Evolutionary conservation across 2,113 vertebrate genomes (phyloP).

Genomic region (Numida meleagris): DNA sequence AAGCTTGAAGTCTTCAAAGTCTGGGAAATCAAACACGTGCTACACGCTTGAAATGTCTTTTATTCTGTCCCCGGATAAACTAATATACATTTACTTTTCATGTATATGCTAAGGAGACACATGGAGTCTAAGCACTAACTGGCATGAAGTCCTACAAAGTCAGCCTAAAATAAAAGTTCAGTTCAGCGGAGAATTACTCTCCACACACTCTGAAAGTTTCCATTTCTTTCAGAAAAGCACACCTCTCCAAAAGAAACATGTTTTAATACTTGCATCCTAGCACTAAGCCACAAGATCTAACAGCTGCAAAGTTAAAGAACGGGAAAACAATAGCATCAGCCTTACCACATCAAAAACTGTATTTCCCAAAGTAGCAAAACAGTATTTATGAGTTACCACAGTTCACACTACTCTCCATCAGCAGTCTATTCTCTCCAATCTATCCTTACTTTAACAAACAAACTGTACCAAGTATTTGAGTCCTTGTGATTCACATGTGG

Average conservation of each 20-base stretch:
- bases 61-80: not conserved
- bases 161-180: not conserved
- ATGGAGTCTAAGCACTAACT: not conserved
- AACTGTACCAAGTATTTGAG: not conserved
- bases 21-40: conserved; percentile 15
- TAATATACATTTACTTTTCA: not conserved
- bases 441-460: not conserved
- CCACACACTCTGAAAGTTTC: not conserved
- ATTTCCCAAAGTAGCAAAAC: not conserved
- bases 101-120: not conserved
- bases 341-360: not conserved
- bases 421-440: not conserved
- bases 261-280: not conserved
- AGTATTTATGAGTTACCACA: not conserved
- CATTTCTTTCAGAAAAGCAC: not conserved
- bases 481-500: conserved; percentile 6
- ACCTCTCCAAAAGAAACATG: not conserved
- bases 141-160: not conserved
- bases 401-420: not conserved
- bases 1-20: conserved; percentile 22
- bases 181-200: not conserved
- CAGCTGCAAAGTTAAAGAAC: not conserved
- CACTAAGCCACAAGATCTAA: not conserved
- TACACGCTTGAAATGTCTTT: not conserved
- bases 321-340: not conserved